Base-by-base conservation (phyloP, 2,888 invertebrate species). In the Tigriopus californicus region DNA sequence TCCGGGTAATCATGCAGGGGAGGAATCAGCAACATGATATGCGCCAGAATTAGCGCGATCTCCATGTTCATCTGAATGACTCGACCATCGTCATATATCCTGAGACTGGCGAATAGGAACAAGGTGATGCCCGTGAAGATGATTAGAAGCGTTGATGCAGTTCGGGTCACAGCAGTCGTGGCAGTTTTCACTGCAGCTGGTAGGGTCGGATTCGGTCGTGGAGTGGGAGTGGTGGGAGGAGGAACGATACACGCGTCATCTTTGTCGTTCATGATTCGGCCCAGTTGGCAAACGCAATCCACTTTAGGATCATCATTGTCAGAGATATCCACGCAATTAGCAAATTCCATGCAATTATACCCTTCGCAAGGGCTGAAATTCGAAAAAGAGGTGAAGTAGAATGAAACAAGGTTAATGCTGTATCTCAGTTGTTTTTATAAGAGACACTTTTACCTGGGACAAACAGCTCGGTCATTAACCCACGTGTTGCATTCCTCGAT, bases 51-150 rank as follows among this genome's bases (percentile, higher is more conserved):
- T 18, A 67, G 60, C n/a, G 67, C 65, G 8, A 67, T 63, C 60
- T 67, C 67, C 67, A 67, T 67, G 60, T 67, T 67, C 67, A 67
- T 67, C 61, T 67, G 67, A 53, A 67, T 67, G 12, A 67, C 63
- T 8, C 67, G 60, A 13, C 42, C 56, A 42, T 40, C 18, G 42
- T 56, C 56, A 41, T 42, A 56, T 3, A 56, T 22, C 18, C 56
- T 41, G 8, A 56, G 22, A 20, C 18, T 15, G 22, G 42, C 56
- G 57, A 67, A 67, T 41, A 67, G 47, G 0, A 60, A 40, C 33
- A 64, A 53, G 5, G 63, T 61, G 40, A 66, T 62, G 15, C 64
- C 61, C 12, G 66, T 64, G 62, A 65, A 65, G 18, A 66, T 58
- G n/a, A 67, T 62, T 41, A 67, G 61, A n/a, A 67, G 63, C 13